Evolutionary conservation across 2,797 vertebrate genomes (phyloP).

Genomic region (Lemur catta): DNA sequence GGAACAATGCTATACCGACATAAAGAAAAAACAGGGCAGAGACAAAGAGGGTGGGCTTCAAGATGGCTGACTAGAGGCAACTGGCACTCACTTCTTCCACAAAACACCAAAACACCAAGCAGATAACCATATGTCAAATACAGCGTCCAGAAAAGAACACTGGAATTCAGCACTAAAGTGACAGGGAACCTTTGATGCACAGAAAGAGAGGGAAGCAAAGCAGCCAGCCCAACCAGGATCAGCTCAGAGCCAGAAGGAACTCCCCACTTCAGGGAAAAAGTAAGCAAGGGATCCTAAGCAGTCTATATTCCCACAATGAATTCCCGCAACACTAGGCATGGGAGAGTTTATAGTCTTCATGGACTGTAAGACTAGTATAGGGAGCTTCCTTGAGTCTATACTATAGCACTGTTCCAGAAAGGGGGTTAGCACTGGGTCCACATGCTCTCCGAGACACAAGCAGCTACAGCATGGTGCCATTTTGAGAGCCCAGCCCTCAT

Average conservation of each 20-base stretch:
- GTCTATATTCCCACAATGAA: not conserved
- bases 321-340: not conserved
- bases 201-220: not conserved
- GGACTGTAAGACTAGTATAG: not conserved
- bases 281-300: not conserved
- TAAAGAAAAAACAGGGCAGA: not conserved
- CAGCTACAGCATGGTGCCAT: not conserved
- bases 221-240: not conserved
- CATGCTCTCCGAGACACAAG: not conserved
- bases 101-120: not conserved
- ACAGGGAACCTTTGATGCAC: not conserved
- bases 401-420: not conserved
- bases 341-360: not conserved
- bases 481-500: not conserved
- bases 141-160: not conserved
- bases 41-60: not conserved
- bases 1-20: not conserved
- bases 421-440: not conserved
- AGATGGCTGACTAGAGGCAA: not conserved
- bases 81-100: not conserved
- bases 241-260: not conserved
- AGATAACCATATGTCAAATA: not conserved
- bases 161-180: not conserved
- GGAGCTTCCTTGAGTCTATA: not conserved
- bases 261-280: not conserved